Percentiles rank a stretch among this genome's conserved stretches.
These are phyloP conservation scores for Drosophila mayaguana DNA, from an alignment of 2,888 invertebrate genomes.

Conservation along the genomic window DNA sequence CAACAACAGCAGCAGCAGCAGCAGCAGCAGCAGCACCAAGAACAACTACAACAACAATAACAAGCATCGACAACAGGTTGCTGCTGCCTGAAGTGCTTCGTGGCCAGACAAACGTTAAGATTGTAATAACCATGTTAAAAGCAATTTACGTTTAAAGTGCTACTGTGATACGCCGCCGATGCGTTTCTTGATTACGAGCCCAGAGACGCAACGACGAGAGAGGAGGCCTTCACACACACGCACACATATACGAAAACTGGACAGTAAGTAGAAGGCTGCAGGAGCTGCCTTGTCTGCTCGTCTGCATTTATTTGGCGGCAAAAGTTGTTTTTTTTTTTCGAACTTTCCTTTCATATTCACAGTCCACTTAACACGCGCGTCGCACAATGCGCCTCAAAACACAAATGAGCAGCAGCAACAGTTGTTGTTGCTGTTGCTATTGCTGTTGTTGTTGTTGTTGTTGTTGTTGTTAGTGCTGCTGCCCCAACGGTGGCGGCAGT, in stretches of 20 bases:
- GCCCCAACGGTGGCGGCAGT: slow-evolving; percentile 84
- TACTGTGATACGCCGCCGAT: slow-evolving; percentile 84
- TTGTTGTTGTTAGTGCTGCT: slow-evolving; percentile 61
- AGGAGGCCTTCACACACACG: slow-evolving; percentile 14
- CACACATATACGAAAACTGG: slow-evolving; percentile 22
- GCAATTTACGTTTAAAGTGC: slow-evolving; percentile 84
- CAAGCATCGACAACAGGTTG: slow-evolving; percentile 61
- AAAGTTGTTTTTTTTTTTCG: slow-evolving; percentile 56
- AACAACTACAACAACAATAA: slow-evolving; percentile 28
- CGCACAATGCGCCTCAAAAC: slow-evolving; percentile 81
- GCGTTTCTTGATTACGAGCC: slow-evolving; percentile 81
- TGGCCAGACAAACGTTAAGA: slow-evolving; percentile 80
- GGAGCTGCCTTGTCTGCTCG: slow-evolving; percentile 39
- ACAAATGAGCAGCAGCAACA: slow-evolving; percentile 71
- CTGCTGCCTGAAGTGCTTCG: slow-evolving; percentile 73
- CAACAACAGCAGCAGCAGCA: slow-evolving; percentile 26
- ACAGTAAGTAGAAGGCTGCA: slow-evolving; percentile 36
- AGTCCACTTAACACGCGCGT: slow-evolving; percentile 83
- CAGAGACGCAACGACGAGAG: slow-evolving; percentile 41
- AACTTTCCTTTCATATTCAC: slow-evolving; percentile 83
- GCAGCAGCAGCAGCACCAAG: slow-evolving; percentile 20
- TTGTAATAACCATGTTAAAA: slow-evolving; percentile 83
- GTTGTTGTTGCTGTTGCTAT: slow-evolving; percentile 19
- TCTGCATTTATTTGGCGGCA: slow-evolving; percentile 77
- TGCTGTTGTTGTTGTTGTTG: slow-evolving; percentile 26